These are phyloP conservation scores for Piprites chloris DNA, from an alignment of 2,113 vertebrate species.

Conservation along the genomic window DNA sequence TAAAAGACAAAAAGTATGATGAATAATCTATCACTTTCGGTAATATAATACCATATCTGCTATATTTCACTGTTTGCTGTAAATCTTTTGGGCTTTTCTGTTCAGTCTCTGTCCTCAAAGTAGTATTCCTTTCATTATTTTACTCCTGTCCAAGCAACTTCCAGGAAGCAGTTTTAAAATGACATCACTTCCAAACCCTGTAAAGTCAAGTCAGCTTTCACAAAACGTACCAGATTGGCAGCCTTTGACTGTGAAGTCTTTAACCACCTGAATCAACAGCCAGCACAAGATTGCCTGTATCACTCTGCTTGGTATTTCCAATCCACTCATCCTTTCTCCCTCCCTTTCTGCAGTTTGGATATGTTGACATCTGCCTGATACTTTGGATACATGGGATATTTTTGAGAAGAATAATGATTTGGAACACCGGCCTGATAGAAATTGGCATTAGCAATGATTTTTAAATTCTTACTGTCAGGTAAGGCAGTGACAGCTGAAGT, in stretches of 20 bases:
- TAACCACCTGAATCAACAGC: neutral
- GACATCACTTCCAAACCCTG: neutral
- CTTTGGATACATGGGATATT: neutral
- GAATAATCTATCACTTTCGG: neutral
- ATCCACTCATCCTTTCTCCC: neutral
- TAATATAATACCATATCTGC: neutral
- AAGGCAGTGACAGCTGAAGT: neutral
- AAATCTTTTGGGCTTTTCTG: neutral
- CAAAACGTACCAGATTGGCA: neutral
- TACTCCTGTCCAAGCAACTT: neutral
- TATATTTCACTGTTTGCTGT: neutral
- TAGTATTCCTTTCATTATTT: neutral
- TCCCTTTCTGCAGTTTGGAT: neutral
- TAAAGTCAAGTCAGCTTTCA: neutral
- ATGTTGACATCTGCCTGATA: neutral
- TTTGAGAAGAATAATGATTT: neutral
- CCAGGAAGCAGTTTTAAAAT: neutral
- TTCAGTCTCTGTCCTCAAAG: neutral
- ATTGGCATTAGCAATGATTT: neutral
- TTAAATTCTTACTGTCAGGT: neutral
- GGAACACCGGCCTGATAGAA: neutral
- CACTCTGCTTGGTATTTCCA: neutral
- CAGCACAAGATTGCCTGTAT: neutral
- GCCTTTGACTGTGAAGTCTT: neutral
- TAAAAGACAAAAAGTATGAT: neutral